Base-by-base conservation (phyloP, 2,113 vertebrate species). In the Chlorocebus sabaeus region DNA sequence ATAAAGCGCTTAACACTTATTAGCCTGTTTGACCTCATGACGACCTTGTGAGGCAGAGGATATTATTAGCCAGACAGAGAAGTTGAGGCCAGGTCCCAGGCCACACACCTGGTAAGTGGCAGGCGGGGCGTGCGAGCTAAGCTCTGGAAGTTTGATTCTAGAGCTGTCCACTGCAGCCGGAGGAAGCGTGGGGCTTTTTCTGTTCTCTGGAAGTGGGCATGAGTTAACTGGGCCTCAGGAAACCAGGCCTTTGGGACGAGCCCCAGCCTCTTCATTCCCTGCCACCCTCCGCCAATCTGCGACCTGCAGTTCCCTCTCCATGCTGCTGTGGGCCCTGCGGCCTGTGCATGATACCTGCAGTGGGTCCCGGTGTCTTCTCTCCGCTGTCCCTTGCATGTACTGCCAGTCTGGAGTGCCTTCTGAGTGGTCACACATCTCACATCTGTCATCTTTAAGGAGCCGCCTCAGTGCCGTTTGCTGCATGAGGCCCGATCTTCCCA, bases 231-330 rank as follows among this genome's bases (percentile, higher is more conserved):
- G 50, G 20, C 61, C 79, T 43, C 64, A 22, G 82, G 27, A 75
- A 80, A 55, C 35, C 14, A 50, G 59, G 27, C 45, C 75, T 55
- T 45, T 38, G 7, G 61, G 61, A 72, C 27, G 9, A n/a, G 61
- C 23, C 87, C 57, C 20, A 13, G 76, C 72, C 55, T 84, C 8
- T 75, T 50, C 35, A 4, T 55, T 45, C 22, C 48, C 68, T 52
- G n/a, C 50, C 22, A 32, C 22, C 9, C 3, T 6, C 20, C 7
- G 35, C 7, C 25, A 0, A 0, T 45, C 59, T 35, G 20, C 45
- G 61, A 16, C 27, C 59, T 3, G 6, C 23, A 25, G 4, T 45
- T 52, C 50, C 57, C 27, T 68, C 4, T 13, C 38, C 59, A 11
- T 22, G 30, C 61, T 32, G 10, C 45, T 38, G 78, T 72, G 64